Evolutionary conservation across 2,797 vertebrate genomes (phyloP).

Genomic region (Urocyon cinereoargenteus): DNA sequence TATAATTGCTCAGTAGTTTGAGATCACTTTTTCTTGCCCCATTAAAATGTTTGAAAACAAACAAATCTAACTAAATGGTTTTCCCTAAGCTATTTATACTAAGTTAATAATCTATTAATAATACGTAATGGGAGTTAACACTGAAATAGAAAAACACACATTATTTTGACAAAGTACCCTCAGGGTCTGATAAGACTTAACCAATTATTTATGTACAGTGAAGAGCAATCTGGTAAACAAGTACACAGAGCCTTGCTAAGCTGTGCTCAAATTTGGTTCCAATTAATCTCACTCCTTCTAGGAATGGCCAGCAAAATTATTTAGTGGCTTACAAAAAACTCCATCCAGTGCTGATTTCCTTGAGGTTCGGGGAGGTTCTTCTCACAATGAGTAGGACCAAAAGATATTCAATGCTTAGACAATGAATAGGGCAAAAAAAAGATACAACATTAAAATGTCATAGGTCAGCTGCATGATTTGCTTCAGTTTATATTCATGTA

Average conservation of each 20-base stretch:
- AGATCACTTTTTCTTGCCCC: slow-evolving; percentile 70
- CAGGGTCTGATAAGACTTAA: slow-evolving; percentile 71
- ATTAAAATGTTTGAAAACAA: slow-evolving; percentile 81
- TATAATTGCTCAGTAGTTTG: slow-evolving; percentile 71
- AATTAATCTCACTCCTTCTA: neutral
- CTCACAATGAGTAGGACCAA: neutral
- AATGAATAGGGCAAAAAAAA: neutral
- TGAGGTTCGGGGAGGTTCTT: neutral
- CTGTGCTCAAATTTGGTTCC: neutral
- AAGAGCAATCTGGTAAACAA: slow-evolving; percentile 62
- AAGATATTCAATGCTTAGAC: neutral
- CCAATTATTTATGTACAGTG: slow-evolving; percentile 72
- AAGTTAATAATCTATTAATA: slow-evolving; percentile 79
- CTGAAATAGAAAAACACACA: slow-evolving; percentile 72
- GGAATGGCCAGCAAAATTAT: neutral
- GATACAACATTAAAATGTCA: neutral
- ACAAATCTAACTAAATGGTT: slow-evolving; percentile 77
- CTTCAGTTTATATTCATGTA: slow-evolving; percentile 3
- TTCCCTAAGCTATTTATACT: slow-evolving; percentile 76
- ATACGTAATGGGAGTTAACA: slow-evolving; percentile 72
- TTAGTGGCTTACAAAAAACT: neutral
- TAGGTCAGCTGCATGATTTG: neutral
- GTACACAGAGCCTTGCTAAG: neutral
- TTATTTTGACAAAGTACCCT: slow-evolving; percentile 69
- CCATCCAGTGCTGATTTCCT: neutral